Percentiles rank a stretch among this genome's conserved stretches.
These are phyloP conservation scores for Anastatus disparis DNA, from an alignment of 1,140 invertebrate species.

Conservation along the genomic window DNA sequence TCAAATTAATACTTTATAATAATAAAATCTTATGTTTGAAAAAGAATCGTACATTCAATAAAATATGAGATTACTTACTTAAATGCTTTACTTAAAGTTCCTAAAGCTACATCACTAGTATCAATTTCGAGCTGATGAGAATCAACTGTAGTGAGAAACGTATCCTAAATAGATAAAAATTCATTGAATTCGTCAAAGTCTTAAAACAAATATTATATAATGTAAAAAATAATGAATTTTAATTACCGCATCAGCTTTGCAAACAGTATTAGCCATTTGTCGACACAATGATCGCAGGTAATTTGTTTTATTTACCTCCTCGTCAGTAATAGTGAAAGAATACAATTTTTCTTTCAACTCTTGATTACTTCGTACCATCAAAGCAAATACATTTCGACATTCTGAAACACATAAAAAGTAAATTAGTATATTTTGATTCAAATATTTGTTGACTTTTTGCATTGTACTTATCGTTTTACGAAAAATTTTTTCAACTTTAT, in stretches of 20 bases:
- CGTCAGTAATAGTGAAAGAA: slow-evolving; percentile 86
- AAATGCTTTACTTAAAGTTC: slow-evolving; percentile 87
- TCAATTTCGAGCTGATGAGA: slow-evolving; percentile 85
- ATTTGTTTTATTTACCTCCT: slow-evolving; percentile 80
- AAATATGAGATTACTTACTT: slow-evolving; percentile 67
- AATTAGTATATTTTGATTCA: not conserved
- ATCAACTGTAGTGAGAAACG: slow-evolving; percentile 79
- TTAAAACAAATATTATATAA: slow-evolving; percentile 5
- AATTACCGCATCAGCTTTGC: slow-evolving; percentile 84
- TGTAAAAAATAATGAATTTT: slow-evolving; percentile 54
- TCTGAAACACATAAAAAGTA: slow-evolving; percentile 67
- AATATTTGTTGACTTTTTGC: no score
- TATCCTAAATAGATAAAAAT: slow-evolving; percentile 73
- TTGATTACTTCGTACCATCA: slow-evolving; percentile 84
- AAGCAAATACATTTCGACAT: slow-evolving; percentile 88
- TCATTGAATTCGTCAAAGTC: slow-evolving; percentile 1
- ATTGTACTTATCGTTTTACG: no score
- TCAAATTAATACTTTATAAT: not conserved
- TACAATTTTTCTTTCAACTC: slow-evolving; percentile 89
- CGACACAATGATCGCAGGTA: slow-evolving; percentile 86
- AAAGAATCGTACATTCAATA: no score
- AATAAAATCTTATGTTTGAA: no score
- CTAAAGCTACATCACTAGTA: slow-evolving; percentile 83
- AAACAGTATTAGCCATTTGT: slow-evolving; percentile 88
- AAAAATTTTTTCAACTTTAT: no score